Conservation (phyloP, 2,113 vertebrate genomes). For the Sakesphorus luctuosus region DNA sequence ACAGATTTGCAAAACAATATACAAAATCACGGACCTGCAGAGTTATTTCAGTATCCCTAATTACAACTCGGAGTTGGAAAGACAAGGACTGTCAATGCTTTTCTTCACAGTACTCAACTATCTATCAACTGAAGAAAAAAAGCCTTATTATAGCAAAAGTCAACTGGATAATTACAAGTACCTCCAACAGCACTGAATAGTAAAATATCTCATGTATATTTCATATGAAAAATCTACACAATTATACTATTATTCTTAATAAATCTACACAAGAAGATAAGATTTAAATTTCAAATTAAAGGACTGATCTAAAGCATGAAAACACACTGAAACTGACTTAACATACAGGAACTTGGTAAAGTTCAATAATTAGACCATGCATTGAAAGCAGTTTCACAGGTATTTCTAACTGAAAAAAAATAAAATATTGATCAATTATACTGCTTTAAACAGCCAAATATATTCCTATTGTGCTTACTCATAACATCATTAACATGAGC, state of each 20-base stretch:
- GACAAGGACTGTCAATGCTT: background rate
- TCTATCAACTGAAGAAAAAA: background rate
- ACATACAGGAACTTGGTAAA: background rate
- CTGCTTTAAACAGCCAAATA: background rate
- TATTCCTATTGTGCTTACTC: background rate
- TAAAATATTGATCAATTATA: background rate
- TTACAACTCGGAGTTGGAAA: background rate
- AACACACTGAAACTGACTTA: background rate
- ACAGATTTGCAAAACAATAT: conserved; percentile 48
- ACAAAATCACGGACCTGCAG: background rate
- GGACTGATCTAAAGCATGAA: background rate
- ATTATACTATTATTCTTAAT: background rate
- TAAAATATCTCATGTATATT: conserved; percentile 12
- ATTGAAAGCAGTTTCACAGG: background rate
- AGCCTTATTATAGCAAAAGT: background rate
- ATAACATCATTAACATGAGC: background rate
- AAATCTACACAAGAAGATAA: background rate
- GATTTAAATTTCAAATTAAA: background rate
- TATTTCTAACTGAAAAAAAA: background rate
- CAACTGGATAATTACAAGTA: conserved; percentile 7
- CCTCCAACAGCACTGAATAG: background rate
- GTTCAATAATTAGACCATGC: background rate
- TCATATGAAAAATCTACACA: background rate
- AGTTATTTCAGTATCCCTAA: conserved; percentile 24
- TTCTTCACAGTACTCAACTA: background rate